phyloP scores from a whole-genome alignment of 2,888 invertebrate genomes.

The Chymomyza amoena region DNA sequence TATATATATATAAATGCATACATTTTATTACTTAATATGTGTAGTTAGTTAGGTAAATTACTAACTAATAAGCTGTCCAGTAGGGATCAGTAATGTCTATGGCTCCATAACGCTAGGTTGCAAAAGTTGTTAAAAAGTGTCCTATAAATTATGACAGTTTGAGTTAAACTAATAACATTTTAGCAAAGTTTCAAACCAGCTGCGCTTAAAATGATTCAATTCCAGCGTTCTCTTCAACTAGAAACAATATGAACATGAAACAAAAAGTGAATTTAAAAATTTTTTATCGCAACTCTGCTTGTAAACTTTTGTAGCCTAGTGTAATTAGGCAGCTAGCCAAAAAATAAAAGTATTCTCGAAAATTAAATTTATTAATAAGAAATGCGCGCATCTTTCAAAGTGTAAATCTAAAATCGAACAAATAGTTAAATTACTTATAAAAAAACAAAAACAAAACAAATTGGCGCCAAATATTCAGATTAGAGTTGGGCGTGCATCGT shows the following conservation, averaged over 20 bases:
- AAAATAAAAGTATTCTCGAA: slow-evolving; percentile 26
- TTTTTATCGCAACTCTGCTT: neutral
- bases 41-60: neutral
- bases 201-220: too few relatives aligned
- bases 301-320: neutral
- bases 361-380: neutral
- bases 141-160: too few relatives aligned
- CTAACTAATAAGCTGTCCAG: neutral
- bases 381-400: neutral
- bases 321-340: neutral
- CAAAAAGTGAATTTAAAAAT: too few relatives aligned
- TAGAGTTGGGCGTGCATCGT: neutral
- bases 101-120: neutral
- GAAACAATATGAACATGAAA: too few relatives aligned
- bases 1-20: neutral
- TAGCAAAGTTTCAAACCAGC: too few relatives aligned
- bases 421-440: neutral
- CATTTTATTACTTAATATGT: neutral
- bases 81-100: neutral
- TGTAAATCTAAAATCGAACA: neutral
- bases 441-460: neutral
- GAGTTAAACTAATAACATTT: too few relatives aligned
- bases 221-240: too few relatives aligned
- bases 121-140: neutral
- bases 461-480: neutral